These are phyloP conservation scores for Leptocoma aspasia DNA, from an alignment of 2,113 vertebrate species.

Conservation along the genomic window DNA sequence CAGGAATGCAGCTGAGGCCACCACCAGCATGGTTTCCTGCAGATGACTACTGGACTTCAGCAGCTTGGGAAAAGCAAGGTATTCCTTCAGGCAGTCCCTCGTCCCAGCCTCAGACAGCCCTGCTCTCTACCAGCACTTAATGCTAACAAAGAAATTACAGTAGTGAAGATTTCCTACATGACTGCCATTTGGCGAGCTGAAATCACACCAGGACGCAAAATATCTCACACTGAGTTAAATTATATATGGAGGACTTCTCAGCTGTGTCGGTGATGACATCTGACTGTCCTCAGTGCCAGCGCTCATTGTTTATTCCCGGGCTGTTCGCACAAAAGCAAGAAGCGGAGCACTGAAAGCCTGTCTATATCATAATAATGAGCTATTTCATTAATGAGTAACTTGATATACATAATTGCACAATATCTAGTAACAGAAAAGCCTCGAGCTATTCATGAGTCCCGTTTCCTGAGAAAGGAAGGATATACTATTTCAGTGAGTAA, in stretches of 20 bases:
- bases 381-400: conserved; percentile 56
- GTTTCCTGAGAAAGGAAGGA: conserved; percentile 61
- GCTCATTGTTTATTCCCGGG: neutral
- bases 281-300: neutral
- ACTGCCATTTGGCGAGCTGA: neutral
- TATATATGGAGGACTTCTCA: neutral
- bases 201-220: conserved; percentile 37
- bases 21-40: neutral
- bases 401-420: conserved; percentile 29
- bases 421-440: conserved; percentile 69
- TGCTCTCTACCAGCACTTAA: neutral
- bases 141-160: neutral
- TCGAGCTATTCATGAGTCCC: conserved; percentile 41
- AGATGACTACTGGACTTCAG: neutral
- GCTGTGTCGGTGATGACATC: neutral
- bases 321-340: neutral
- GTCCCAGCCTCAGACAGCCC: neutral
- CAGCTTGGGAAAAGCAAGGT: neutral
- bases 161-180: neutral
- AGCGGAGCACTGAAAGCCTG: neutral
- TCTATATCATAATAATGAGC: neutral
- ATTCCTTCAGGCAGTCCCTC: neutral
- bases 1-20: accelerated
- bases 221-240: conserved; percentile 6
- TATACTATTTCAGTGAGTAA: conserved; percentile 62